These are phyloP conservation scores for Aphodius sticticus DNA, from an alignment of 2,888 invertebrate species.

Conservation along the genomic window DNA sequence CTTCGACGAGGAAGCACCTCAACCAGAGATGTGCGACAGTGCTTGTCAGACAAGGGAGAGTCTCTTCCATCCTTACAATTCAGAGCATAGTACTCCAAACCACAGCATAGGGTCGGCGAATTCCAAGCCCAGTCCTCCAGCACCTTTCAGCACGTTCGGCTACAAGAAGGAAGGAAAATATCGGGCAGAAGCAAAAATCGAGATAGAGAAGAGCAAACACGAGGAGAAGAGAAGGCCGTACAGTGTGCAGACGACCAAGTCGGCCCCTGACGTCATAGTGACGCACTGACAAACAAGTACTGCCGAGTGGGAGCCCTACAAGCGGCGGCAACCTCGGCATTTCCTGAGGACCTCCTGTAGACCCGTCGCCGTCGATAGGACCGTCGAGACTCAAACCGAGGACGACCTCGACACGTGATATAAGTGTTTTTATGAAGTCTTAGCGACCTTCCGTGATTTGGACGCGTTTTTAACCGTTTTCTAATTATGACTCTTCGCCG, in stretches of 20 bases:
- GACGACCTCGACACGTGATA: slow-evolving; percentile 54
- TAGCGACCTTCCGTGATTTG: slow-evolving; percentile 5
- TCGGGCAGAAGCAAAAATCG: slow-evolving; percentile 69
- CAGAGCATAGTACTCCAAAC: slow-evolving; percentile 57
- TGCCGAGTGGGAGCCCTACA: slow-evolving; percentile 72
- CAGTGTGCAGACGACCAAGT: slow-evolving; percentile 85
- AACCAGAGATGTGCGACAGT: slow-evolving; percentile 73
- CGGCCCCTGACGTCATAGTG: slow-evolving; percentile 90
- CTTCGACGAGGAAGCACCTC: slow-evolving; percentile 44
- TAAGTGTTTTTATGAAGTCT: slow-evolving; percentile 14
- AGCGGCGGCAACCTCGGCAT: slow-evolving; percentile 65
- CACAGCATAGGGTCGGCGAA: slow-evolving; percentile 55
- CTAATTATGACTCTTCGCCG: slow-evolving; percentile 7
- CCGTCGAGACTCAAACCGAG: slow-evolving; percentile 51
- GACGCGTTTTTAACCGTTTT: slow-evolving; percentile 19
- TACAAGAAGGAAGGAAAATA: slow-evolving; percentile 62
- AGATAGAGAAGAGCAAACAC: slow-evolving; percentile 60
- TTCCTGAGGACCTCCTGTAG: slow-evolving; percentile 55
- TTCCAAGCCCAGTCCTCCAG: slow-evolving; percentile 52
- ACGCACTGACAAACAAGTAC: slow-evolving; percentile 78
- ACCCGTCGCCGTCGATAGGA: slow-evolving; percentile 31
- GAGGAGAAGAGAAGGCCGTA: slow-evolving; percentile 67
- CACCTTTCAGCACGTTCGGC: slow-evolving; percentile 67
- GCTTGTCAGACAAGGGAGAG: slow-evolving; percentile 87
- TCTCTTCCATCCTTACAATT: slow-evolving; percentile 64